Base-by-base conservation (phyloP, 2,888 invertebrate species). In the Amiota mariae region DNA sequence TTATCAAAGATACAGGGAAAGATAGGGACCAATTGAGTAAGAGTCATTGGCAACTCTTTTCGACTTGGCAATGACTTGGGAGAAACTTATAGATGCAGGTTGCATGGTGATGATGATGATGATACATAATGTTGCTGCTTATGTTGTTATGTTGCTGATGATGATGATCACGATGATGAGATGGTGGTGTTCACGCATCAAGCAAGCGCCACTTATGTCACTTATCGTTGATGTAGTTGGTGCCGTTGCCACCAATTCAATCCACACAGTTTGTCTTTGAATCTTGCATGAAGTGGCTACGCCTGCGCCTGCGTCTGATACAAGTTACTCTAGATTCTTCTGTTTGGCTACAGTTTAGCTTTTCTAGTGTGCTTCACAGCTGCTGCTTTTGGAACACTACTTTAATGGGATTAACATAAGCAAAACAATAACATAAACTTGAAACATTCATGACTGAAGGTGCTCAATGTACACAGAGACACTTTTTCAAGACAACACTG, bases 191-290 rank as follows among this genome's bases (percentile, higher is more conserved):
- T 82, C 86, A 85, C 81, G 86, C 83, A 85, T 85, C 86, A 83
- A 83, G 85, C 85, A 86, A 86, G 84, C 84, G 84, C 84, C 84
- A 84, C 84, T 84, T 86, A 85, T 83, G 84, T 84, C 84, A 86
- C 85, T 84, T 84, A 84, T 78, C 78, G 81, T 82, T 86, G 86
- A 86, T 86, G 84, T 84, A 78, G 86, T 79, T 79, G 77, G n/a
- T 66, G 66, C 15, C 12, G 66, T 49, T 15, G 66, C 49, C 49
- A 36, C 54, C 36, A n/a, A 20, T 12, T 18, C 67, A n/a, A 20
- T 12, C 11, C 67, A 51, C 54, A 51, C 54, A n/a, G 54, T 51
- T 51, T 36, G 36, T 0, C 0, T 36, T 36, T 36, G 36, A 36
- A 36, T 36, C 36, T 36, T 6, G 6, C 36, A 2, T 36, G 36